Evolutionary conservation across 2,888 invertebrate genomes (phyloP).

Genomic region (Epistrophe grossulariae): DNA sequence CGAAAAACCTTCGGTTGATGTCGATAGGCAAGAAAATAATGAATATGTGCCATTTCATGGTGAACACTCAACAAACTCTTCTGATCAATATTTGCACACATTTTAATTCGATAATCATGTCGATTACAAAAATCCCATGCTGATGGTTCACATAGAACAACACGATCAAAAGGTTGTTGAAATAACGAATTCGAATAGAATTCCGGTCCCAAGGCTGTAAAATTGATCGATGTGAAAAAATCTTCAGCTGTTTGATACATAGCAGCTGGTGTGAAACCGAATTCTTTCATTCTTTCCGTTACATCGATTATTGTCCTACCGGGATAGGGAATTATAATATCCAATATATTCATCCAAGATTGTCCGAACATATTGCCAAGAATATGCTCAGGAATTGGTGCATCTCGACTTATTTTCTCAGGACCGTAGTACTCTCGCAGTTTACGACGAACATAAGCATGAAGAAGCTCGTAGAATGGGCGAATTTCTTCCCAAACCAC

Average conservation of each 20-base stretch:
- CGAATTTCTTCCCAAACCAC: conserved; percentile 93
- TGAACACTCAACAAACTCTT: conserved; percentile 94
- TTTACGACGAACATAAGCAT: conserved; percentile 94
- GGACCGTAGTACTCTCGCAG: conserved; percentile 93
- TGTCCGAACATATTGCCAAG: conserved; percentile 96
- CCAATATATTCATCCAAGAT: conserved; percentile 92
- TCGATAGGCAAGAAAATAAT: conserved; percentile 94
- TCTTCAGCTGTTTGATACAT: conserved; percentile 95
- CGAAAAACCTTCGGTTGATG: conserved; percentile 93
- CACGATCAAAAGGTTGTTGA: conserved; percentile 90
- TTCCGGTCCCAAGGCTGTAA: conserved; percentile 92
- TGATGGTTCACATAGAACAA: conserved; percentile 94
- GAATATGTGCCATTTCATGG: conserved; percentile 96
- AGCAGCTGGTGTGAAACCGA: conserved; percentile 93
- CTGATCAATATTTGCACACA: conserved; percentile 94
- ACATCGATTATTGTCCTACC: conserved; percentile 93
- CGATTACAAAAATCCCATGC: conserved; percentile 97
- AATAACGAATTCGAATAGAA: conserved; percentile 95
- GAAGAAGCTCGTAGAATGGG: conserved; percentile 94
- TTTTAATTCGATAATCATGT: conserved; percentile 93
- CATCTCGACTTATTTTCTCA: conserved; percentile 90
- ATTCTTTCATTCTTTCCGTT: conserved; percentile 91
- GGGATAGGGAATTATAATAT: conserved; percentile 93
- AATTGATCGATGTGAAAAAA: conserved; percentile 95
- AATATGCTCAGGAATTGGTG: conserved; percentile 93